Evolutionary conservation across 2,888 invertebrate species (phyloP), one percentile per base, ranked within the genome.

Genomic region (Odontothrips loti): DNA sequence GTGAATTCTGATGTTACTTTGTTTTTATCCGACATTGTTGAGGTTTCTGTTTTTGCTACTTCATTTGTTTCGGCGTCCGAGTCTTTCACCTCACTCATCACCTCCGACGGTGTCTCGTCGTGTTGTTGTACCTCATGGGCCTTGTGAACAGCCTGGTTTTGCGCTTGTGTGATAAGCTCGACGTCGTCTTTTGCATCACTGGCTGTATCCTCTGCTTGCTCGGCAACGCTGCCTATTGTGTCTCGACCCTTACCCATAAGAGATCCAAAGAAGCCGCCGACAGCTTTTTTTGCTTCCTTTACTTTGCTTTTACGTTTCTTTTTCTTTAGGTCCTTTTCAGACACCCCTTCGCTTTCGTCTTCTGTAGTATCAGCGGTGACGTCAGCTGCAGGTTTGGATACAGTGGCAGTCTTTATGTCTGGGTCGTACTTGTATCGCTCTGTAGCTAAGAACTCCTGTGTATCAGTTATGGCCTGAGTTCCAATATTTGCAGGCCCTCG

Each of bases 311-410:
- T 34, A 43, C 27, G 82, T 79, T 83, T 83, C 83, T 83, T 81
- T n/a, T 47, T 80, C 12, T 82, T 81, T n/a, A 79, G 79, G 27
- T 81, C 81, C 79, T 80, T 68, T 80, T 83, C 79, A 81, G 79
- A 15, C 78, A 79, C 23, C 83, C 68, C 80, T 82, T 83, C 43
- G 80, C 79, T 17, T 48, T 47, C 58, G 11, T 68, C 58, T 17
- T 51, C 51, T 48, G 79, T 47, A 79, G 47, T 81, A 51, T 17
- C 34, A 51, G 20, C 80, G 79, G 20, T 29, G 34, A 68, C 51
- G 43, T 43, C 34, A 6, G 34, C 6, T 43, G 6, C 2, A 4
- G 34, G 34, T 6, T 43, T 43, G 3, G 34, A 43, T 43, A 6
- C 34, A 43, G 3, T 43, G 34, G 3, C 6, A 4, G 34, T 6